These are phyloP conservation scores for Eueides isabella DNA, from an alignment of 1,140 invertebrate species.

Conservation along the genomic window DNA sequence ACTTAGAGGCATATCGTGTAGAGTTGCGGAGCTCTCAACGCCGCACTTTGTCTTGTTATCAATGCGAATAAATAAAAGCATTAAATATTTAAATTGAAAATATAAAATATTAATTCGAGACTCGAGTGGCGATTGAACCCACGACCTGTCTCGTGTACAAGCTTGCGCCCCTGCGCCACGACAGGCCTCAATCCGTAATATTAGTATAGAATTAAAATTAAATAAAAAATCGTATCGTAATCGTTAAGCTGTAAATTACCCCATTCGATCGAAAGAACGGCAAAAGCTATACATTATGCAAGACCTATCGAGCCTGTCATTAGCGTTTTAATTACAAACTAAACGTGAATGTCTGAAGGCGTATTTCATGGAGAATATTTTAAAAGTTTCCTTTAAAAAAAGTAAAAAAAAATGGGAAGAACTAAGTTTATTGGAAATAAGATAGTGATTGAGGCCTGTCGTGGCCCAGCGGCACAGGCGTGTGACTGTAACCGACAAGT, in stretches of 20 bases:
- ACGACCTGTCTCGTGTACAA: no score
- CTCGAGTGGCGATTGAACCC: no score
- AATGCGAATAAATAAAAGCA: no score
- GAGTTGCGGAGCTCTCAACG: no score
- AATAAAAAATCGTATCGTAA: constrained; percentile 18
- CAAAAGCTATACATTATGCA: constrained; percentile 35
- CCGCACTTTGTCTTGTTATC: no score
- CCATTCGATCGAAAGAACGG: constrained; percentile 32
- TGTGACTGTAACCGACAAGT: no score
- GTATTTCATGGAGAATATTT: constrained; percentile 7
- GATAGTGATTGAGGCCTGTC: not conserved
- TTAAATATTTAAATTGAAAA: no score
- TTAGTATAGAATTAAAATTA: not conserved
- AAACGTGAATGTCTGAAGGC: constrained; percentile 3
- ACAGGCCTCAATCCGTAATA: no score
- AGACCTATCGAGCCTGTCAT: constrained; percentile 17
- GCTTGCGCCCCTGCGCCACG: no score
- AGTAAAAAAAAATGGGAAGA: not conserved
- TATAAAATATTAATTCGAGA: no score
- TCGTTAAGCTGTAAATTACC: not conserved
- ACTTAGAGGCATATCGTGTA: no score
- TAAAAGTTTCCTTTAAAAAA: not conserved
- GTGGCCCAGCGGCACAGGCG: no score
- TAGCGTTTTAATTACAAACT: constrained; percentile 29
- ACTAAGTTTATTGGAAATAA: not conserved